Percentiles rank a stretch among this genome's conserved stretches.
Conservation (phyloP, 2,888 invertebrate genomes). For the Meteorus colon region DNA sequence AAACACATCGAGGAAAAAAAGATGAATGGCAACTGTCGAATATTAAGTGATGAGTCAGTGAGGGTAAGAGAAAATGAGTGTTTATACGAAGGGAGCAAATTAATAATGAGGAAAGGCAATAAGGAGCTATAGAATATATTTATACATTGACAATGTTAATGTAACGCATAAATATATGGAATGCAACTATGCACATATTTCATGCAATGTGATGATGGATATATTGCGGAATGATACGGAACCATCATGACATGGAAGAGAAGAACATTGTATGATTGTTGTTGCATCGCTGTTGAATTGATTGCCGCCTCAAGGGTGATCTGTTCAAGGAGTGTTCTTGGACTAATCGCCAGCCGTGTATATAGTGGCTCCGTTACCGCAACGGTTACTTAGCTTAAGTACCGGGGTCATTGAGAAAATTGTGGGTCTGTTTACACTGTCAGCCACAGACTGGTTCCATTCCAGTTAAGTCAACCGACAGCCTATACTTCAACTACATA, state of each 20-base stretch:
- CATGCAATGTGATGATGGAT: neutral
- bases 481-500: slow-evolving; percentile 67
- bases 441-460: slow-evolving; percentile 70
- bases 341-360: slow-evolving; percentile 60
- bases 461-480: slow-evolving; percentile 67
- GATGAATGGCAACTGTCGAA: neutral
- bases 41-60: neutral
- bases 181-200: neutral
- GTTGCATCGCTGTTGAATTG: slow-evolving; percentile 41
- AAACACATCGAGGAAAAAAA: slow-evolving; percentile 29
- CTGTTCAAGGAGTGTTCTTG: slow-evolving; percentile 46
- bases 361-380: slow-evolving; percentile 58
- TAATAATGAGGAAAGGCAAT: neutral
- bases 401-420: slow-evolving; percentile 71
- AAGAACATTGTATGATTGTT: slow-evolving; percentile 20
- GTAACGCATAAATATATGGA: neutral
- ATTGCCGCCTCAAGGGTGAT: slow-evolving; percentile 46
- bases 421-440: slow-evolving; percentile 72
- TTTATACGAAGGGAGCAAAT: neutral
- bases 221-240: neutral
- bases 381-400: slow-evolving; percentile 69
- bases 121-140: neutral
- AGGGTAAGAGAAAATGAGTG: neutral
- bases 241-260: neutral
- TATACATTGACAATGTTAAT: neutral